A percentile compares a stretch with the other conserved stretches of the same genome.
These are phyloP conservation scores for Sipha flava DNA, from an alignment of 1,140 invertebrate species.

Conservation along the genomic window DNA sequence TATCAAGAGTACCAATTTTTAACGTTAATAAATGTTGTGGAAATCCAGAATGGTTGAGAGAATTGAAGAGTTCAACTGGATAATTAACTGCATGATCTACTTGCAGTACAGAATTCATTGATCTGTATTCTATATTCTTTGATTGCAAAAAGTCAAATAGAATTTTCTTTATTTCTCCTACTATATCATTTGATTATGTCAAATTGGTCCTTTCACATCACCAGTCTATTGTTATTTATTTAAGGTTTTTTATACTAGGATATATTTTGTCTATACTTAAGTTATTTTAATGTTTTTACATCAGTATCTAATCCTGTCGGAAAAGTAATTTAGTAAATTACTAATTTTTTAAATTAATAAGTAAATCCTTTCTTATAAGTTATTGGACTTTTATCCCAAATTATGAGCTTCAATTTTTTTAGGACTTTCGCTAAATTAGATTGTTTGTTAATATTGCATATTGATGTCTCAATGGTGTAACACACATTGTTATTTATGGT, in stretches of 20 bases:
- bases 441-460: constrained; percentile 39
- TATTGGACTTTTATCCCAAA: constrained; percentile 41
- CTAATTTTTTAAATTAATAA: neutral
- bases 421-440: constrained; percentile 38
- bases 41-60: constrained; percentile 35
- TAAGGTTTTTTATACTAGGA: constrained; percentile 42
- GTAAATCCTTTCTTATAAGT: neutral
- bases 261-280: constrained; percentile 42
- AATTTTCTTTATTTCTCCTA: constrained; percentile 41
- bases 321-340: constrained; percentile 27
- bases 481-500: no score
- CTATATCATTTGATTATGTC: constrained; percentile 43
- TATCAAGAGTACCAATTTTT: constrained; percentile 43
- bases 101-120: constrained; percentile 41
- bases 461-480: neutral
- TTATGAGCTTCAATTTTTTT: constrained; percentile 36
- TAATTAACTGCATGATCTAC: no score
- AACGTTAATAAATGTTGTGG: constrained; percentile 39
- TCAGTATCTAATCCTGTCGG: constrained; percentile 36
- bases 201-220: constrained; percentile 42
- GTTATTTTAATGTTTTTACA: constrained; percentile 39
- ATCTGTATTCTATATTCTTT: constrained; percentile 37
- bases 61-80: constrained; percentile 42
- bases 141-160: constrained; percentile 36
- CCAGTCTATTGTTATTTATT: constrained; percentile 42